Evolutionary conservation across 2,797 vertebrate genomes (phyloP), one percentile per base, ranked within the genome.

Genomic region (Cyprinodon diabolis): DNA sequence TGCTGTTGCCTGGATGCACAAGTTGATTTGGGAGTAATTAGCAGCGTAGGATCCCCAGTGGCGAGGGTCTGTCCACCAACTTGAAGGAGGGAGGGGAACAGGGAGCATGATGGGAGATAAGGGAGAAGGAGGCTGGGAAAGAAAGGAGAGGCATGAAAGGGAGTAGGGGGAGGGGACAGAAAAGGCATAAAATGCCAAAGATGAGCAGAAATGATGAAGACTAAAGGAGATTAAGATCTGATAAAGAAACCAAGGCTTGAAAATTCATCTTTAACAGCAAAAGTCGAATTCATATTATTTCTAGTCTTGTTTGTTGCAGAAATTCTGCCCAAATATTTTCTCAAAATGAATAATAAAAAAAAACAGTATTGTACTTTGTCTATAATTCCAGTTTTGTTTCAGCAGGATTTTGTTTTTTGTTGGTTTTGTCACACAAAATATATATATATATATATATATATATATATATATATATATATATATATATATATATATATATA

Each of bases 11-110:
- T 76, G 72, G 88, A 86, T 86, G 80, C 85, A 65, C 87, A 14
- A 79, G 84, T 84, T 84, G 89, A 86, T 87, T 87, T 84, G 76
- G 83, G 87, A 90, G 87, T 94, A 94, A 96, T 96, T 95, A 95
- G 83, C 87, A 72, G 56, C 68, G 77, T 69, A 72, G 72, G 75
- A 84, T 93, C 89, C 89, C 90, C 66, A 30, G 88, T 85, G 89
- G 85, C 70, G 67, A 80, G 76, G 72, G 76, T 86, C 78, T 87
- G 76, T 82, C 72, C 57, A 2, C 81, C 84, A 84, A 74, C 78
- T 76, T 78, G 71, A 76, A 76, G 78, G 65, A 83, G 75, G 81
- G 80, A 72, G 76, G 75, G 56, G 72, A 76, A 71, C 10, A 49
- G 73, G 77, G 66, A 73, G 75, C 37, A 51, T 65, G 75, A 74